Base-by-base conservation (phyloP, 2,888 invertebrate species). In the Calameuta idolon region DNA sequence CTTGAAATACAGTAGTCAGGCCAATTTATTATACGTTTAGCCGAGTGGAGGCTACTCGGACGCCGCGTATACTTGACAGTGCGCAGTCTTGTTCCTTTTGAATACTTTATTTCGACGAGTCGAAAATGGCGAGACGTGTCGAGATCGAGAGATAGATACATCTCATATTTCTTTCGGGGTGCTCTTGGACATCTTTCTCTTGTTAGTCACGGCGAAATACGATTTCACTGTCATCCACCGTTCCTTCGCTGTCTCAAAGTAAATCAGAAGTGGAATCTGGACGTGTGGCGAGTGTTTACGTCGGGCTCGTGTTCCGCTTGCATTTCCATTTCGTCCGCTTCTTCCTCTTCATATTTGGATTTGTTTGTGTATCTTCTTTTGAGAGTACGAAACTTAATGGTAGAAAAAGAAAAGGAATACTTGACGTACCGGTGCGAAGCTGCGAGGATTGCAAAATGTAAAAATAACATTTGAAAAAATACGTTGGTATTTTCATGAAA, bases 1-100 rank as follows among this genome's bases (percentile, higher is more conserved):
- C 75, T 78, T 78, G 71, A 75, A 31, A 40, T 30, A n/a, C 23
- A 55, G 55, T 55, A 55, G 55, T 55, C 55, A 55, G 23, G 23
- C 23, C 55, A 23, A 23, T 55, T 55, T 55, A 55, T 55, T 55
- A 55, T 55, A 55, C 55, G 55, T 55, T 55, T 55, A 55, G 2
- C 23, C 23, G 55, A 55, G 23, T 2, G 55, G 40, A 40, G 15
- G 40, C 23, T 40, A 55, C 55, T 55, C 15, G 55, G 23, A 55
- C 2, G 23, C 55, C 23, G 55, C 55, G 23, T 55, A 55, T 55
- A 55, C 23, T 55, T 55, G 55, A 55, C 55, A 23, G 55, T 55
- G 55, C 55, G 55, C 23, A 55, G 23, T 23, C 55, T 23, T 55
- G 55, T 55, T 55, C 55, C 9, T 55, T 55, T 55, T 23, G 55